phyloP scores from a whole-genome alignment of 92 coral and sea anemone genomes.

The Umimayanthus chanpuru region DNA sequence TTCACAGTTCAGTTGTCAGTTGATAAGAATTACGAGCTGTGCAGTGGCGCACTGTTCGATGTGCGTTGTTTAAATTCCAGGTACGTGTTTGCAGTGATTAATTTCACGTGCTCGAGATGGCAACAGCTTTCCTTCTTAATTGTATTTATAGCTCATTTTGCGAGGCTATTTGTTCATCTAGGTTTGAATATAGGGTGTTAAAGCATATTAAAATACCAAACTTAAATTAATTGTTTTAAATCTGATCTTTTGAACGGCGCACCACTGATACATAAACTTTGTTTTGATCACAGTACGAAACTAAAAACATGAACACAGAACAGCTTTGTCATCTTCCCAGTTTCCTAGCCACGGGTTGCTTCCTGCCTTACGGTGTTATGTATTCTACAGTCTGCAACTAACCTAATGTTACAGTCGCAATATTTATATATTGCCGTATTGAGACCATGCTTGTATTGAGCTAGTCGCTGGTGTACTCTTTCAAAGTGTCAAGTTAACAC shows the following conservation, averaged over 20 bases:
- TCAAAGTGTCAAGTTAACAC: conserved; percentile 13
- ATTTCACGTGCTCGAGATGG: conserved; percentile 31
- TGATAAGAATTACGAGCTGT: neutral
- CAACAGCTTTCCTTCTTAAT: conserved; percentile 34
- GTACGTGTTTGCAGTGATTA: neutral
- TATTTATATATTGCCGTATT: neutral
- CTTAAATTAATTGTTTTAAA: neutral
- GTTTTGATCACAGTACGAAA: neutral
- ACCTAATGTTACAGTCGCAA: neutral
- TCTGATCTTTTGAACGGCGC: neutral
- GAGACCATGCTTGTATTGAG: neutral
- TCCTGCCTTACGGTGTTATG: neutral
- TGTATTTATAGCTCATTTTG: conserved; percentile 9
- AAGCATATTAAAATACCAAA: neutral
- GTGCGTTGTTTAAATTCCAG: neutral
- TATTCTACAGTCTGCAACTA: neutral
- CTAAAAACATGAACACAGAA: neutral
- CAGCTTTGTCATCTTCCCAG: neutral
- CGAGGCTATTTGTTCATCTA: conserved; percentile 18
- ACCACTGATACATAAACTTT: neutral
- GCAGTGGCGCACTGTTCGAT: neutral
- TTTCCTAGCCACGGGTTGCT: neutral
- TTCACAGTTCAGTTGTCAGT: neutral
- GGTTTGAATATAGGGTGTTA: neutral
- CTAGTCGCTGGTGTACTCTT: neutral